Evolutionary conservation across 2,113 vertebrate genomes (phyloP), one percentile per base, ranked within the genome.

Genomic region (Oreochromis tanganicae): DNA sequence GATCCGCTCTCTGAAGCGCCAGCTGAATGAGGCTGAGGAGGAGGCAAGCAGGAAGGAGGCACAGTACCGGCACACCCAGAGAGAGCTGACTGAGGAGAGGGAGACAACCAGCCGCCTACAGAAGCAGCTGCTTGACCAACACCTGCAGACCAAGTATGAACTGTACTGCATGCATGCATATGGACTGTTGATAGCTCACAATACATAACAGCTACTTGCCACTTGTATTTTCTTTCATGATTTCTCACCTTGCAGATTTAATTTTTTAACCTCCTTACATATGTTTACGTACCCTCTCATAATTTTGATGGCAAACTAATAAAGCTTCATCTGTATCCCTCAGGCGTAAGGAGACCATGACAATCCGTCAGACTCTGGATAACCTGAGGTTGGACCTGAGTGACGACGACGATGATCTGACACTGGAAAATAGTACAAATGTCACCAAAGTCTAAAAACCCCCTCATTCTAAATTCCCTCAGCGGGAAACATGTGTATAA

Each of bases 1-100:
- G 89, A 97, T 97, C 24, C 96, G 96, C 82, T 94, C 94, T 6
- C 91, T 97, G 91, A 97, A 97, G 94, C 95, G 96, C 7, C 97
- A 97, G 95, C 90, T 97, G 93, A 96, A 96, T 41, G 96, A 97
- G 66, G 87, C 85, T 0, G 96, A 97, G 91, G 95, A 95, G 81
- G 96, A 96, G 90, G 93, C 95, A 14, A 96, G 95, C 90, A 91
- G 96, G 32, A 95, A 87, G 43, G 97, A 97, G 6, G 85, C 89
- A 34, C 96, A 97, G 82, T 52, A 80, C 85, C 82, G 97, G 68
- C 93, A 94, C 89, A 93, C 92, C 63, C 96, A 96, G 91, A 90
- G 97, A 34, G 97, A 97, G 92, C 96, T 96, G 84, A 68, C 84
- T 0, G 96, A 97, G 92, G 97, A 97, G 95, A 91, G 96, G 63